Conservation (phyloP, 2,888 invertebrate genomes). For the Ennomos fuscantarius region DNA sequence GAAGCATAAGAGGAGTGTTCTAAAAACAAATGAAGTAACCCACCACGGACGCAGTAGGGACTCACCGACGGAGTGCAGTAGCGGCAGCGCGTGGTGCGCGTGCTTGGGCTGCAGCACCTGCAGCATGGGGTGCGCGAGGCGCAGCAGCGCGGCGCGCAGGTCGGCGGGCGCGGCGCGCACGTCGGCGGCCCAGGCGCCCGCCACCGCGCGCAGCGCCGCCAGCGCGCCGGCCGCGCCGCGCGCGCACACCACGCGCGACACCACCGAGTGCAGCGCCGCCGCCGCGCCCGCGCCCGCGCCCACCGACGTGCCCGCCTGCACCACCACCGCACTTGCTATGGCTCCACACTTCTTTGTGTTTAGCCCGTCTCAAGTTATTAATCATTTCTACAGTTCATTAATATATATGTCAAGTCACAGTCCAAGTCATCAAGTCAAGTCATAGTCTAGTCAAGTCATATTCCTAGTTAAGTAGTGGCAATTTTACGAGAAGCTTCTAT, state of each 20-base stretch:
- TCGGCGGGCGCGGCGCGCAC: conserved; percentile 50
- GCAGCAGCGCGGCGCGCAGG: conserved; percentile 76
- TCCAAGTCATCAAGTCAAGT: too few relatives aligned
- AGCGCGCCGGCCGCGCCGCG: conserved; percentile 63
- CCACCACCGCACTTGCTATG: too few relatives aligned
- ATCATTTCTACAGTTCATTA: too few relatives aligned
- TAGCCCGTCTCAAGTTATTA: too few relatives aligned
- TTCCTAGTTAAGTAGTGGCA: too few relatives aligned
- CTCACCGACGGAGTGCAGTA: conserved; percentile 87
- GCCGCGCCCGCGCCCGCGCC: conserved; percentile 75
- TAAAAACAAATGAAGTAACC: too few relatives aligned
- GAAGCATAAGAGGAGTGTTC: too few relatives aligned
- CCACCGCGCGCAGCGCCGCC: conserved; percentile 60
- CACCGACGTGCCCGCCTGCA: conserved; percentile 65
- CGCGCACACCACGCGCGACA: conserved; percentile 69
- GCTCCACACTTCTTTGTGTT: too few relatives aligned
- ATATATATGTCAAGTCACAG: too few relatives aligned
- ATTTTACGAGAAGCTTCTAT: too few relatives aligned
- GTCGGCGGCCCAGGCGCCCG: conserved; percentile 88
- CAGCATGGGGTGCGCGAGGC: conserved; percentile 89
- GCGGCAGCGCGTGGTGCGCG: conserved; percentile 87
- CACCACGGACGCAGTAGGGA: conserved; percentile 69
- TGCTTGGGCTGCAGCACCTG: conserved; percentile 88
- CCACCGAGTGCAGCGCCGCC: conserved; percentile 64
- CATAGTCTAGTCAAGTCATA: too few relatives aligned